phyloP scores from a whole-genome alignment of 2,797 vertebrate genomes.

The Argyrosomus regius region DNA sequence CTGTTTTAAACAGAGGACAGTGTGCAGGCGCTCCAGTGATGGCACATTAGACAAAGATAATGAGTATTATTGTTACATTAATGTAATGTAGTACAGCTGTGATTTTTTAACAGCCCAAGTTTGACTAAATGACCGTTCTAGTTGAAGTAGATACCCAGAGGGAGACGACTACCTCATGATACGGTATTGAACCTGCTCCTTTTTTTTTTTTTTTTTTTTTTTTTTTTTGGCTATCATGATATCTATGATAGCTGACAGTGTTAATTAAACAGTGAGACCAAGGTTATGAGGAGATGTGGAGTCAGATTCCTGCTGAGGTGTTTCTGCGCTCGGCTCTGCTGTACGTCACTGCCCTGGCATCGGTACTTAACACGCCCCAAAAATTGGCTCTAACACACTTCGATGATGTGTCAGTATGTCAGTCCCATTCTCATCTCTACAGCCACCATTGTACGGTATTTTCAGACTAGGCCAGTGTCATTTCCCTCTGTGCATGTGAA shows the following conservation, averaged over 20 bases:
- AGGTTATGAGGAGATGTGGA: constrained; percentile 57
- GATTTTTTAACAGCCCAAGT: constrained; percentile 40
- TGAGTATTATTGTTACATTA: constrained; percentile 66
- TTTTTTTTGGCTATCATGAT: constrained; percentile 32
- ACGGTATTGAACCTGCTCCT: constrained; percentile 75
- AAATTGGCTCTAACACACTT: constrained; percentile 42
- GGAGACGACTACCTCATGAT: constrained; percentile 78
- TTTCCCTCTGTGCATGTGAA: constrained; percentile 83
- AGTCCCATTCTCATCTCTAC: constrained; percentile 54
- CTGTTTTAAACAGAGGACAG: constrained; percentile 50
- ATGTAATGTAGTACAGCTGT: constrained; percentile 48
- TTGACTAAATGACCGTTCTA: constrained; percentile 38
- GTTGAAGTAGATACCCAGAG: constrained; percentile 63
- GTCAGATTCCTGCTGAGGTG: constrained; percentile 57
- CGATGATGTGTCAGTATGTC: constrained; percentile 42
- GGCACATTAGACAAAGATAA: constrained; percentile 64
- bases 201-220: constrained; percentile 7
- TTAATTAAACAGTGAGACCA: constrained; percentile 65
- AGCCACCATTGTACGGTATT: constrained; percentile 60
- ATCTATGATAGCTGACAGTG: constrained; percentile 62
- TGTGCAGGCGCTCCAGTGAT: constrained; percentile 48
- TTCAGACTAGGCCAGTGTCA: constrained; percentile 79
- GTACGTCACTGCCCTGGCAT: constrained; percentile 61
- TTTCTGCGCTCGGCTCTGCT: constrained; percentile 64
- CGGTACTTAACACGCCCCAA: constrained; percentile 41